Conservation (phyloP, 2,797 vertebrate genomes). For the Amniataba percoides region DNA sequence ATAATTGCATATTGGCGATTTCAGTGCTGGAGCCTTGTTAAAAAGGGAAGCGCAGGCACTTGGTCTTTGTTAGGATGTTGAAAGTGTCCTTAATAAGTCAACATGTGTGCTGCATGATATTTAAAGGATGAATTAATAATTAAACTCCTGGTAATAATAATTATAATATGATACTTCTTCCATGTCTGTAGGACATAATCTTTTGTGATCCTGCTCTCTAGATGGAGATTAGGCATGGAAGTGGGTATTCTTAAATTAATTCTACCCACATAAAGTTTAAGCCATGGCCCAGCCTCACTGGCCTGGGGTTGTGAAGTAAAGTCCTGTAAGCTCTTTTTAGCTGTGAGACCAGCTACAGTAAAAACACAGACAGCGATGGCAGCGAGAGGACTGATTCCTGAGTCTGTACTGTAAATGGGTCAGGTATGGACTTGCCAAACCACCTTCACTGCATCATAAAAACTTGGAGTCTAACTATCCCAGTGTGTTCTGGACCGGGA, state of each 20-base stretch:
- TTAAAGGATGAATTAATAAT: background rate
- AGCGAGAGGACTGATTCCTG: conserved; percentile 39
- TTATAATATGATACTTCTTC: conserved; percentile 17
- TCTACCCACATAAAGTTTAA: conserved; percentile 12
- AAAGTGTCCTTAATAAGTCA: conserved; percentile 5
- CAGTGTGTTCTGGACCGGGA: conserved; percentile 64
- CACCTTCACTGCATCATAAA: conserved; percentile 73
- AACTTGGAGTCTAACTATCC: conserved; percentile 62
- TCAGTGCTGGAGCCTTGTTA: conserved; percentile 29
- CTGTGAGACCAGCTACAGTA: conserved; percentile 36
- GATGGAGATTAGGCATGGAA: conserved; percentile 3
- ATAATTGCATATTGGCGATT: conserved; percentile 12
- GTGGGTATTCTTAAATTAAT: conserved; percentile 5
- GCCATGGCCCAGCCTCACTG: background rate
- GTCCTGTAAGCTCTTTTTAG: conserved; percentile 9
- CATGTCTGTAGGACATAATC: conserved; percentile 7
- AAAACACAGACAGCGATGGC: conserved; percentile 30
- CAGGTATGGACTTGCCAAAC: conserved; percentile 65
- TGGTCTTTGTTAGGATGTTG: conserved; percentile 4
- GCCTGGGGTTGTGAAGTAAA: conserved; percentile 11
- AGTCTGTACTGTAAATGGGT: conserved; percentile 59
- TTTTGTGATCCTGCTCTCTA: conserved; percentile 1
- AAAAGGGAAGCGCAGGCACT: conserved; percentile 34
- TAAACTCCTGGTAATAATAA: conserved; percentile 17
- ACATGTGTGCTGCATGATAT: background rate